A percentile compares a stretch with the other conserved stretches of the same genome.
Conservation (phyloP, 1,140 invertebrate species). For the Alviniconcha marisindica region DNA sequence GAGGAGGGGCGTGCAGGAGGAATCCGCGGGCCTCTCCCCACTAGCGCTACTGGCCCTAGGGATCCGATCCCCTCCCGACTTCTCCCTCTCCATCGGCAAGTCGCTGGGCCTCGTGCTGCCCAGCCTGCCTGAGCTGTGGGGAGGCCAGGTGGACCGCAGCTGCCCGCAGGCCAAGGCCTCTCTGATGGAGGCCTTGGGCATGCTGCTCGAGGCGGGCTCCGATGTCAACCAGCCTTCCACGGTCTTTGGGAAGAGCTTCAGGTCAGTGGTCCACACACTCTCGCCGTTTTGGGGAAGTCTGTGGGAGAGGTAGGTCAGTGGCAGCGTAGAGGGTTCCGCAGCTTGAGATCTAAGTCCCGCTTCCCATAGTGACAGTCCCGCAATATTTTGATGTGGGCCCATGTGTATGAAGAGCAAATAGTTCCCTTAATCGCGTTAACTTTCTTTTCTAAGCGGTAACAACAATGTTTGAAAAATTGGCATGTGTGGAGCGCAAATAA, state of each 20-base stretch:
- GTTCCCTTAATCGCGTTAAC: too few relatives aligned
- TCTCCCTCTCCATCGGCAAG: conserved; percentile 30
- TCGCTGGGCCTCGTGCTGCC: conserved; percentile 35
- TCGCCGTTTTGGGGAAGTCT: too few relatives aligned
- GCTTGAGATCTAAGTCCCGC: background rate
- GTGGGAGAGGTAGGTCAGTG: too few relatives aligned
- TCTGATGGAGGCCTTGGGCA: conserved; percentile 10
- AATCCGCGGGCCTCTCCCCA: background rate
- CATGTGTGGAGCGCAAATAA: too few relatives aligned
- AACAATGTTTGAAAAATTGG: too few relatives aligned
- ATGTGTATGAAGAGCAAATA: too few relatives aligned
- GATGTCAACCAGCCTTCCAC: conserved; percentile 19
- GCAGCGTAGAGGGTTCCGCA: too few relatives aligned
- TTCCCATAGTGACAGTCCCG: background rate
- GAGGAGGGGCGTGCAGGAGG: background rate
- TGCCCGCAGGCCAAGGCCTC: background rate
- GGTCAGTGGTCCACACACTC: background rate
- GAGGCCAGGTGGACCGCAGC: conserved; percentile 24
- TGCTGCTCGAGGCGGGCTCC: conserved; percentile 26
- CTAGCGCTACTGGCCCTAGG: conserved; percentile 41
- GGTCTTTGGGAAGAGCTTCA: conserved; percentile 30
- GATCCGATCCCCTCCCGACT: conserved; percentile 38
- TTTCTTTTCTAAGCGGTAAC: too few relatives aligned
- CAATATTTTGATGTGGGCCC: background rate
- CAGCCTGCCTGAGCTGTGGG: conserved; percentile 15